A percentile compares a stretch with the other conserved stretches of the same genome.
Conservation (phyloP, 1,140 invertebrate species). For the Scaptomyza graminum region DNA sequence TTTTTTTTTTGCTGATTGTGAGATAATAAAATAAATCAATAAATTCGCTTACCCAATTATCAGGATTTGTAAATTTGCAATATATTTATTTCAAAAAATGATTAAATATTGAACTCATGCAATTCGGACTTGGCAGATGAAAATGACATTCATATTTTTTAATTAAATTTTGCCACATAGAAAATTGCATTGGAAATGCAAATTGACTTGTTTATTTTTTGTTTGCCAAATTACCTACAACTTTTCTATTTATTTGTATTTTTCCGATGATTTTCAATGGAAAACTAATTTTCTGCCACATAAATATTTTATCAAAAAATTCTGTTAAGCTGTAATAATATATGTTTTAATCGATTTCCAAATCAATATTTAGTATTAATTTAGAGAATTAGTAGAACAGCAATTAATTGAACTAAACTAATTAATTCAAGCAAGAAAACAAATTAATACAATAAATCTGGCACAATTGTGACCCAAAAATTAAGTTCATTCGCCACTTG, state of each 20-base stretch:
- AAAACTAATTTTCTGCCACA: not conserved
- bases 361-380: not conserved
- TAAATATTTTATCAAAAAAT: not conserved
- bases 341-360: no score
- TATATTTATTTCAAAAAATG: not conserved
- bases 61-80: not conserved
- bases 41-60: not conserved
- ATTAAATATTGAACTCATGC: not conserved
- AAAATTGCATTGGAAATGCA: slow-evolving; percentile 46
- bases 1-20: slow-evolving; percentile 1
- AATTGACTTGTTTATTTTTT: not conserved
- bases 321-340: no score
- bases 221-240: not conserved
- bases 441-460: not conserved
- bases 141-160: slow-evolving; percentile 54
- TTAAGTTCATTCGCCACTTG: slow-evolving; percentile 44
- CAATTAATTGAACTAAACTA: not conserved
- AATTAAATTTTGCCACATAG: slow-evolving; percentile 43
- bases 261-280: not conserved
- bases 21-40: slow-evolving; percentile 1
- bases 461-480: no score
- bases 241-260: not conserved
- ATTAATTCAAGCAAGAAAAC: not conserved
- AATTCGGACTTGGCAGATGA: slow-evolving; percentile 4
- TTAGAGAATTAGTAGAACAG: not conserved